Percentiles rank a stretch among this genome's conserved stretches.
Conservation (phyloP, 2,797 vertebrate genomes). For the Myripristis murdjan region DNA sequence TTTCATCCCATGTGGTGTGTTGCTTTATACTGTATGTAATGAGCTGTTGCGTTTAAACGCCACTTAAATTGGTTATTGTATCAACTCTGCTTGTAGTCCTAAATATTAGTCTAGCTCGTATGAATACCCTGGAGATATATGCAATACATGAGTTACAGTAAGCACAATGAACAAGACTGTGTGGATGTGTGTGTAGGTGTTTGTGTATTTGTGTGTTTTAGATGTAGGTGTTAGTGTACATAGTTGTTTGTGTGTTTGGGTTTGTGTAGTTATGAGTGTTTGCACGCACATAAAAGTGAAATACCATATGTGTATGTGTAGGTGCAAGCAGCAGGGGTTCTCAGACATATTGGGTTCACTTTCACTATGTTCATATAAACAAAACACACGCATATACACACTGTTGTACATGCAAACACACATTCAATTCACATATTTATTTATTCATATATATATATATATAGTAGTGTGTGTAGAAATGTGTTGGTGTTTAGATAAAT, state of each 20-base stretch:
- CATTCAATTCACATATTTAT: neutral
- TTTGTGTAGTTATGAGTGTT: neutral
- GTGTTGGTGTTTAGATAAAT: too few species aligned
- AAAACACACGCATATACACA: neutral
- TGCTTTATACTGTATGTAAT: neutral
- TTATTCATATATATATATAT: neutral
- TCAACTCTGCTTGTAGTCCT: neutral
- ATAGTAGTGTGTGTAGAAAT: neutral
- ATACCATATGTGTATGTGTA: too few species aligned
- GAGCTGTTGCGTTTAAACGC: neutral
- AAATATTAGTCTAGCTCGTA: conserved; percentile 5
- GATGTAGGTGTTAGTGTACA: neutral
- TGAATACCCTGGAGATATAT: neutral
- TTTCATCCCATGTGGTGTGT: neutral
- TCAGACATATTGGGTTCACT: neutral
- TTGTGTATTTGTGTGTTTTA: neutral
- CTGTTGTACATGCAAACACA: conserved; percentile 3
- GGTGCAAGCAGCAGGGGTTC: conserved; percentile 10
- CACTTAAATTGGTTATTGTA: neutral
- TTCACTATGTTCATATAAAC: neutral
- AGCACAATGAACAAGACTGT: too few species aligned
- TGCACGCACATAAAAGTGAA: neutral
- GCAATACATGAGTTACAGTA: too few species aligned
- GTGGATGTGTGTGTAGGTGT: neutral
- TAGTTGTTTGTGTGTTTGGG: neutral